These are phyloP conservation scores for Holotrichia oblita DNA, from an alignment of 1,140 invertebrate genomes.

Conservation along the genomic window DNA sequence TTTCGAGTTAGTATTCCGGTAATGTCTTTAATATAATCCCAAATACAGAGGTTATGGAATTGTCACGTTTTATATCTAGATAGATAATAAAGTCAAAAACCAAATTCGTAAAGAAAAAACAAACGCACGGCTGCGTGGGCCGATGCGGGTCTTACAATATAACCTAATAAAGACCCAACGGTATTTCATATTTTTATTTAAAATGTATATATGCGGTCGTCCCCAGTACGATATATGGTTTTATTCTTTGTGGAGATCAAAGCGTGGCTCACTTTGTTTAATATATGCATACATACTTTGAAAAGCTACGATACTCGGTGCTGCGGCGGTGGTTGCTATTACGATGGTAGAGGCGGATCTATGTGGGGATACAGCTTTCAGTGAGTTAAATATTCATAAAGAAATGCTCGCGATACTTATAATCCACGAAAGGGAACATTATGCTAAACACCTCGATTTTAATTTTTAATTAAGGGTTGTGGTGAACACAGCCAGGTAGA, in stretches of 20 bases:
- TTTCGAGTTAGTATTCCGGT: neutral
- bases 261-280: conserved; percentile 48
- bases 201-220: conserved; percentile 36
- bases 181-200: conserved; percentile 41
- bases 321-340: conserved; percentile 37
- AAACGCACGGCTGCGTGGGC: conserved; percentile 1
- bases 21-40: neutral
- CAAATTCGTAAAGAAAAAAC: conserved; percentile 3
- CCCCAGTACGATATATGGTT: conserved; percentile 33
- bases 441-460: conserved; percentile 40
- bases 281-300: conserved; percentile 50
- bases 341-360: neutral
- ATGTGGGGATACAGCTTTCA: conserved; percentile 48
- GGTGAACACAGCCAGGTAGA: neutral
- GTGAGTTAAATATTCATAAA: conserved; percentile 52
- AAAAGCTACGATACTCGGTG: conserved; percentile 44
- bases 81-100: neutral
- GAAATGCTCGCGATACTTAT: conserved; percentile 28
- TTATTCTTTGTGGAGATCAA: conserved; percentile 49
- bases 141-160: neutral
- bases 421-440: conserved; percentile 31
- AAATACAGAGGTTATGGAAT: neutral
- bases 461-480: conserved; percentile 35
- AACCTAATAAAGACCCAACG: conserved; percentile 27
- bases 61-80: conserved; percentile 24